phyloP scores from a whole-genome alignment of 2,113 vertebrate genomes.

The Agelaius tricolor region DNA sequence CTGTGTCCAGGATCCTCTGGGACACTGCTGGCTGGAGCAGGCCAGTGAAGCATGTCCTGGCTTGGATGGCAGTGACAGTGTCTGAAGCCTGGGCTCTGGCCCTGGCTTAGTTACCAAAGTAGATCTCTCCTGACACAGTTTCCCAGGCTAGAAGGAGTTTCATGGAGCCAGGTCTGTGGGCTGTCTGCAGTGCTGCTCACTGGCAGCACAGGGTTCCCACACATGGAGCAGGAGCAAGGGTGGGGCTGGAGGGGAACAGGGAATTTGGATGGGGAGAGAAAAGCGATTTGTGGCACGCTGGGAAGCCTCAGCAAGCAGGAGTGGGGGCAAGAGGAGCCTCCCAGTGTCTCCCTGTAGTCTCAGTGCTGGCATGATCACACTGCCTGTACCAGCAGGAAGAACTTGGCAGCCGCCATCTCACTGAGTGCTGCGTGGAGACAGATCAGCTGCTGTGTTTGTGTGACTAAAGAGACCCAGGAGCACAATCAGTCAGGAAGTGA shows the following conservation, averaged over 20 bases:
- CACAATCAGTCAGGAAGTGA: constrained; percentile 28
- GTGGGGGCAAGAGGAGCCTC: not conserved
- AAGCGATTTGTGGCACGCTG: not conserved
- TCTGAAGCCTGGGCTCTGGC: not conserved
- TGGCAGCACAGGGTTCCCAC: not conserved
- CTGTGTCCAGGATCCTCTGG: not conserved
- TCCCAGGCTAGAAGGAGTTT: not conserved
- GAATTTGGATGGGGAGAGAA: not conserved
- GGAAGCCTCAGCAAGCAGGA: not conserved
- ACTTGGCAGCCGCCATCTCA: not conserved
- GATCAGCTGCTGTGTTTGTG: constrained; percentile 23
- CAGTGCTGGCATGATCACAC: not conserved
- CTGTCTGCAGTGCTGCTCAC: not conserved
- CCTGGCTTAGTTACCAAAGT: not conserved
- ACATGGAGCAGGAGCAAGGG: not conserved
- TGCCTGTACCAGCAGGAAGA: not conserved
- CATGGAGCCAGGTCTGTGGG: not conserved
- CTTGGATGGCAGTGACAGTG: not conserved
- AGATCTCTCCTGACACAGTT: not conserved
- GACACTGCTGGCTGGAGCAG: not conserved
- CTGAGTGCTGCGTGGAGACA: constrained; percentile 2
- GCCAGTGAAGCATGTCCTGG: not conserved
- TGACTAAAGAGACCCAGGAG: constrained; percentile 58
- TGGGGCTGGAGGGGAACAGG: not conserved
- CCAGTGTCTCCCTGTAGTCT: not conserved